Evolutionary conservation across 2,797 vertebrate species (phyloP), one percentile per base, ranked within the genome.

Genomic region (Rhincodon typus): DNA sequence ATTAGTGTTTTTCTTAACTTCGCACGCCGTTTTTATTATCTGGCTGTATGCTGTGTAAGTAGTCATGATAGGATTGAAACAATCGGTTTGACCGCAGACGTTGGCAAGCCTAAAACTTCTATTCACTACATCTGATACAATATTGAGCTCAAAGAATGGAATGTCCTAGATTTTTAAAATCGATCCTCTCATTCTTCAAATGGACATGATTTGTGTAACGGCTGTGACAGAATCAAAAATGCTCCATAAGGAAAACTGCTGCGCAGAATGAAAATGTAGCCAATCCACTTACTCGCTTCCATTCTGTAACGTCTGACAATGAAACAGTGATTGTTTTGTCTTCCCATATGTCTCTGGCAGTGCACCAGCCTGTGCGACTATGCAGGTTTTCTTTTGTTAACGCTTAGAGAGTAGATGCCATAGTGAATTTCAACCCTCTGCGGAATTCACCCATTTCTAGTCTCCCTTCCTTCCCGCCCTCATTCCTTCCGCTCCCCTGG

Each of bases 311-410:
- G 25, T 84, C 38, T 46, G 82, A 84, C 82, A 46, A 46, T 84
- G 82, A 46, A 84, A 46, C 79, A 23, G 79, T 84, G 79, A 84
- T 84, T 84, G 82, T 84, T 84, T 25, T 84, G 82, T 84, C 82
- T 46, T 84, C 77, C n/a, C 77, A 19, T 82, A 38, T 82, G 5
- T 82, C 42, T 84, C 82, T 23, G 21, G 42, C 82, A 46, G 21
- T 84, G 42, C 38, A 10, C 23, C 10, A 84, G 38, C 19, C 82
- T 84, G 82, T 84, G 21, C 1, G 82, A 46, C 38, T 25, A 46
- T 25, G 82, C 82, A 84, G 82, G 82, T 23, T 84, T 84, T 46
- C 38, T 46, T 84, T 84, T 84, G 42, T 84, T 84, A 46, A 62
- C 23, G 42, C 42, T 46, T 46, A 46, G 82, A 46, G 42, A 46